These are phyloP conservation scores for Neopipo cinnamomea DNA, from an alignment of 2,113 vertebrate species.

Conservation along the genomic window DNA sequence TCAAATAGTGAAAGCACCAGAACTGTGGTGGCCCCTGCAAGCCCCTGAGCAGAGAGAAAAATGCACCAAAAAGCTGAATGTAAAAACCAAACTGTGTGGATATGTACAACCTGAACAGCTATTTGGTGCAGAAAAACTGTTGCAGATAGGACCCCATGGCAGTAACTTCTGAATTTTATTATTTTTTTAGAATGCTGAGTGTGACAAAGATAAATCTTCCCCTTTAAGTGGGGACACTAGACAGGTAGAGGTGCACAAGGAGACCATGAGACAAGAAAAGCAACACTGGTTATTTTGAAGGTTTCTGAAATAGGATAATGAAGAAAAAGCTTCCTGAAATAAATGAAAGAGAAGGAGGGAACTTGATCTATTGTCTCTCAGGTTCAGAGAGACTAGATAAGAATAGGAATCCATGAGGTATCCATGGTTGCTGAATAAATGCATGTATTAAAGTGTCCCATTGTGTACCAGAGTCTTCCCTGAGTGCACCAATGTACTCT, in stretches of 20 bases:
- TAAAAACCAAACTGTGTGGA: background rate
- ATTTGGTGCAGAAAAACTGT: background rate
- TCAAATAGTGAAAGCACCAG: background rate
- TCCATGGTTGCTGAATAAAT: background rate
- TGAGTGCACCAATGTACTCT: background rate
- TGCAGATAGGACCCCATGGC: background rate
- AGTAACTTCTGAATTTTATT: background rate
- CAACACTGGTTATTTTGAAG: background rate
- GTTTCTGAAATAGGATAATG: background rate
- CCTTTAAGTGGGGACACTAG: background rate
- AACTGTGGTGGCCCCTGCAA: background rate
- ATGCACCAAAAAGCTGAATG: background rate
- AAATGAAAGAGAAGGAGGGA: background rate
- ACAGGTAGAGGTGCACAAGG: background rate
- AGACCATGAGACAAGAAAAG: background rate
- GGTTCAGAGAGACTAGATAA: background rate
- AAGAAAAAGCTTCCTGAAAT: background rate
- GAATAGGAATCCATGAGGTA: background rate
- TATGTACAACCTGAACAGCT: background rate
- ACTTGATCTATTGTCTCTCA: background rate
- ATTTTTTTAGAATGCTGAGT: background rate
- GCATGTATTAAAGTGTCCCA: background rate
- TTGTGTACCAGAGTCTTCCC: background rate
- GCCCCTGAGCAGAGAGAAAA: background rate
- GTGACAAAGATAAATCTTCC: background rate